Conservation (phyloP, 2,113 vertebrate species). For the Boulengeromyrus knoepffleri region DNA sequence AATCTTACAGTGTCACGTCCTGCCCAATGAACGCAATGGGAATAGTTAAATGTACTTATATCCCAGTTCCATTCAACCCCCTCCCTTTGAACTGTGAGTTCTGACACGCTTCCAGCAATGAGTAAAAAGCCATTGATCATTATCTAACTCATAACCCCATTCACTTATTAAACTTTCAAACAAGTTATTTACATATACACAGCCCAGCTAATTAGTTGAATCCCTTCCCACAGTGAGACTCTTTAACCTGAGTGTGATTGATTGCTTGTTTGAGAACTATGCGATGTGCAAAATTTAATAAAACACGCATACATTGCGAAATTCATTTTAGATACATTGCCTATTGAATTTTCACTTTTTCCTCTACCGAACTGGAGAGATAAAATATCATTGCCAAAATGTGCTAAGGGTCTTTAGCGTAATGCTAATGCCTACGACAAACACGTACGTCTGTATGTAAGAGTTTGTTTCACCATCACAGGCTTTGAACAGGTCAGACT, state of each 20-base stretch:
- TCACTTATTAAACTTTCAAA: neutral
- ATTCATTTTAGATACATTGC: neutral
- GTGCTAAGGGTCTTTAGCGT: neutral
- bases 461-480: neutral
- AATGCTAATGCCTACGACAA: neutral
- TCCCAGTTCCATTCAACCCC: neutral
- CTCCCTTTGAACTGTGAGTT: neutral
- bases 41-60: conserved; percentile 15
- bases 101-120: neutral
- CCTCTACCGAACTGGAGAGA: too few relatives aligned
- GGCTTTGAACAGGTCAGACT: neutral
- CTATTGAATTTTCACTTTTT: neutral
- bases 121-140: neutral
- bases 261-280: neutral
- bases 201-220: neutral
- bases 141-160: neutral
- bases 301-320: neutral
- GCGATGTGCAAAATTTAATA: neutral
- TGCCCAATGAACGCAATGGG: conserved; percentile 33
- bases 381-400: neutral
- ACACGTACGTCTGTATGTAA: neutral
- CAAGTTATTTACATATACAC: neutral
- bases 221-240: neutral
- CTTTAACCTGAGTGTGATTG: neutral
- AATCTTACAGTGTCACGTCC: conserved; percentile 43